Conservation (phyloP, 2,888 invertebrate genomes). For the Cyaniris semiargus region DNA sequence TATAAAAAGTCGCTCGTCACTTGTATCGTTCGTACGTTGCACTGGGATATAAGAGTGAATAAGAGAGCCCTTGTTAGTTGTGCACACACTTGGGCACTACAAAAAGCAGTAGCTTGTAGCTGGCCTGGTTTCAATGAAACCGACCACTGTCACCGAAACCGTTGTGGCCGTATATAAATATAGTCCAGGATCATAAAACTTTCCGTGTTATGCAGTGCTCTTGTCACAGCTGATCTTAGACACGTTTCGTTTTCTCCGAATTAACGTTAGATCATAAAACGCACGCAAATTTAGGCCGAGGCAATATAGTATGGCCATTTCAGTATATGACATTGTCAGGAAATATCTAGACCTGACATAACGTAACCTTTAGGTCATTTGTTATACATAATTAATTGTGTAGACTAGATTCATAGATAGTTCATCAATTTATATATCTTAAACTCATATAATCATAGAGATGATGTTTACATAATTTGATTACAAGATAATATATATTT, state of each 20-base stretch:
- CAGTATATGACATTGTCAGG: constrained; percentile 3
- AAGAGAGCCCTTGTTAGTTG: too few species aligned
- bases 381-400: neutral
- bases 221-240: constrained; percentile 46
- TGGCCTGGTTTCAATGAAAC: too few species aligned
- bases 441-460: neutral
- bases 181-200: neutral
- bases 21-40: too few species aligned
- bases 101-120: too few species aligned
- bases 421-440: neutral
- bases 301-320: constrained; percentile 11
- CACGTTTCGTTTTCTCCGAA: constrained; percentile 49
- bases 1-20: too few species aligned
- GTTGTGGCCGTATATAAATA: neutral
- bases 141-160: neutral
- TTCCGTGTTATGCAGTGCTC: constrained; percentile 26
- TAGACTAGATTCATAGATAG: neutral
- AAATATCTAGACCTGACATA: neutral
- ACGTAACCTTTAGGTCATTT: neutral
- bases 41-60: too few species aligned
- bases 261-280: constrained; percentile 34
- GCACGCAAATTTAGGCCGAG: constrained; percentile 2
- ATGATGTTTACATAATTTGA: neutral
- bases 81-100: too few species aligned
- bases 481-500: neutral